A percentile compares a stretch with the other conserved stretches of the same genome.
Conservation (phyloP, 1,140 invertebrate species). For the Procambarus clarkii region DNA sequence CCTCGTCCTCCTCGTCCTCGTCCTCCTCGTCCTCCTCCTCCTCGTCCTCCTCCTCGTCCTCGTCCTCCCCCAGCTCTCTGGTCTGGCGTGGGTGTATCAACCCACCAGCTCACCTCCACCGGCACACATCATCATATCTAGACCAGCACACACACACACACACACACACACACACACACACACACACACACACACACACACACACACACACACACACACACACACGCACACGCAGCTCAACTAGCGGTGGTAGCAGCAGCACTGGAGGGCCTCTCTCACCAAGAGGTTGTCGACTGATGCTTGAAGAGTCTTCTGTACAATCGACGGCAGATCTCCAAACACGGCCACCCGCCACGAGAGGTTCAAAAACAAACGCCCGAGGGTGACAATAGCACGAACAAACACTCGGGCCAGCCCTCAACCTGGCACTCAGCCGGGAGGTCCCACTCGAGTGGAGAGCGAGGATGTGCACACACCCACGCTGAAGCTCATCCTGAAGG, state of each 20-base stretch:
- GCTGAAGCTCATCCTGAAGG: too few relatives aligned
- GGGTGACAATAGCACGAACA: slow-evolving; percentile 62
- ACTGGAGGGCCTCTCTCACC: not conserved
- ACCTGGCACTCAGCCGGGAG: slow-evolving; percentile 32
- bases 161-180: not conserved
- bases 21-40: not conserved
- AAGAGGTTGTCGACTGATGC: slow-evolving; percentile 10
- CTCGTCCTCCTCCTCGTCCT: not conserved
- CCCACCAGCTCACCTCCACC: too few relatives aligned
- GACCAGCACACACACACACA: too few relatives aligned
- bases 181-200: not conserved
- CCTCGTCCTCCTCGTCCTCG: not conserved
- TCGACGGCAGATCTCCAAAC: slow-evolving; percentile 51
- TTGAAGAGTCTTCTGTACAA: slow-evolving; percentile 19
- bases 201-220: not conserved
- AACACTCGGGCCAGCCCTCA: slow-evolving; percentile 48
- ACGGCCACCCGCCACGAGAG: slow-evolving; percentile 25
- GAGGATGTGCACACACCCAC: not conserved
- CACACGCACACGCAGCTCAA: not conserved
- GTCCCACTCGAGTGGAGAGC: slow-evolving; percentile 40
- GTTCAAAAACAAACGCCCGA: slow-evolving; percentile 57
- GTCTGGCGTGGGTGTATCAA: too few relatives aligned
- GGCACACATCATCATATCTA: too few relatives aligned
- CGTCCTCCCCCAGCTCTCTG: not conserved
- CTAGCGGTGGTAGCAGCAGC: not conserved